These are phyloP conservation scores for Lagopus leucura DNA, from an alignment of 2,113 vertebrate species.

Conservation along the genomic window DNA sequence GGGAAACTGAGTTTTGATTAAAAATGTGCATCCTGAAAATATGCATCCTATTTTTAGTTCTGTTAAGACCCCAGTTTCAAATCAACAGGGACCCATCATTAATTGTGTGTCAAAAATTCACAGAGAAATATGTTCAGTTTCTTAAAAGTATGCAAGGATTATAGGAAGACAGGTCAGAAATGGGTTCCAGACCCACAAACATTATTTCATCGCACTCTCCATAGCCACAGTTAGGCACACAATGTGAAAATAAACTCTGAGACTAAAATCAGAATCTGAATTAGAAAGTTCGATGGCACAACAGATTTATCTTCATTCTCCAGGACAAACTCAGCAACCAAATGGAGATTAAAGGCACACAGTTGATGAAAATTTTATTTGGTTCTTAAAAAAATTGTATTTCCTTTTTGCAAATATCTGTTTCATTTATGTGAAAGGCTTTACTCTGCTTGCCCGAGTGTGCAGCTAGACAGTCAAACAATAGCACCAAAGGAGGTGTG, in stretches of 20 bases:
- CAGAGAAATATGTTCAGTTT: not conserved
- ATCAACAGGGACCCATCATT: not conserved
- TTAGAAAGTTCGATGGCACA: not conserved
- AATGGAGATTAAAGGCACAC: not conserved
- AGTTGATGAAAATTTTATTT: not conserved
- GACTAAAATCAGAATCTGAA: not conserved
- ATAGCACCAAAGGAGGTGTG: conserved; percentile 15
- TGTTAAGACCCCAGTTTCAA: not conserved
- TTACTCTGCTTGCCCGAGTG: not conserved
- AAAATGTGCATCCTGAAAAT: not conserved
- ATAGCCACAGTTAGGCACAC: not conserved
- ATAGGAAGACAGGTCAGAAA: not conserved
- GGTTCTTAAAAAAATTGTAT: not conserved
- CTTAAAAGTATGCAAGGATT: not conserved
- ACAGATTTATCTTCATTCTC: not conserved
- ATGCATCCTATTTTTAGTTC: not conserved
- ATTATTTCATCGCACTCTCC: not conserved
- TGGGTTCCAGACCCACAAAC: not conserved
- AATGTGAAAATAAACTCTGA: not conserved
- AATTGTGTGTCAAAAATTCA: not conserved
- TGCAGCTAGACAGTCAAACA: conserved; percentile 24
- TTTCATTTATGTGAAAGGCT: conserved; percentile 9
- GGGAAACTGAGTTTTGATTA: not conserved
- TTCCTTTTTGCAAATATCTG: not conserved
- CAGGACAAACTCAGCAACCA: not conserved